phyloP scores from a whole-genome alignment of 2,888 invertebrate genomes.

The Flabesymbios commensalis region DNA sequence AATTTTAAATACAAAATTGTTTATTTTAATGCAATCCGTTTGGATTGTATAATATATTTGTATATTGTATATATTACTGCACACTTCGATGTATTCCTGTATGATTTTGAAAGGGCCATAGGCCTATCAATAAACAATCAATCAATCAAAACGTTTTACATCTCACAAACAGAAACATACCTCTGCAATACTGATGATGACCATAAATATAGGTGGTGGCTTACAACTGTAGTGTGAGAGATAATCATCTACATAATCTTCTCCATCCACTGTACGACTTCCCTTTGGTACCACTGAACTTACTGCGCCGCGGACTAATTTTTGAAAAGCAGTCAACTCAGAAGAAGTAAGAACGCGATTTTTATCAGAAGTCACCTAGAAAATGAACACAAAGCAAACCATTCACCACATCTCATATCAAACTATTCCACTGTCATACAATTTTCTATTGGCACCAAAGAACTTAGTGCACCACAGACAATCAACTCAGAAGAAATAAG shows the following conservation, averaged over 20 bases:
- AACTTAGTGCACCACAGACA: constrained; percentile 54
- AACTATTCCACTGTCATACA: too few relatives aligned
- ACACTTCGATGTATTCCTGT: too few relatives aligned
- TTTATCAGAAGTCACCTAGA: constrained; percentile 40
- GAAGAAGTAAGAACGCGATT: constrained; percentile 12
- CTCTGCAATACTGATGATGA: constrained; percentile 84
- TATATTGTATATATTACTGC: too few relatives aligned
- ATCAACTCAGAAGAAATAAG: constrained; percentile 21
- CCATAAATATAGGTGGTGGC: constrained; percentile 89
- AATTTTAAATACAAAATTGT: too few relatives aligned
- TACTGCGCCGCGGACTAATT: constrained; percentile 55
- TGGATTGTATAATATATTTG: too few relatives aligned
- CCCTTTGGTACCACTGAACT: constrained; percentile 61
- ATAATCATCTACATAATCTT: constrained; percentile 68
- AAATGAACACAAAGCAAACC: too few relatives aligned
- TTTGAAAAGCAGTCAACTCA: constrained; percentile 39
- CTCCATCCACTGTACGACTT: neutral
- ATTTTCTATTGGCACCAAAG: constrained; percentile 61
- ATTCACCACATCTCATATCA: too few relatives aligned
- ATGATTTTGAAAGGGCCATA: too few relatives aligned
- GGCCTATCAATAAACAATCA: too few relatives aligned
- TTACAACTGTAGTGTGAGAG: constrained; percentile 90
- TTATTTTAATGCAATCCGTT: too few relatives aligned
- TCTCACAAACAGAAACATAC: too few relatives aligned
- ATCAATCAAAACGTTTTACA: too few relatives aligned